Percentiles rank a stretch among this genome's conserved stretches.
phyloP scores from a whole-genome alignment of 2,888 invertebrate species.

The Cataglyphis livida region DNA sequence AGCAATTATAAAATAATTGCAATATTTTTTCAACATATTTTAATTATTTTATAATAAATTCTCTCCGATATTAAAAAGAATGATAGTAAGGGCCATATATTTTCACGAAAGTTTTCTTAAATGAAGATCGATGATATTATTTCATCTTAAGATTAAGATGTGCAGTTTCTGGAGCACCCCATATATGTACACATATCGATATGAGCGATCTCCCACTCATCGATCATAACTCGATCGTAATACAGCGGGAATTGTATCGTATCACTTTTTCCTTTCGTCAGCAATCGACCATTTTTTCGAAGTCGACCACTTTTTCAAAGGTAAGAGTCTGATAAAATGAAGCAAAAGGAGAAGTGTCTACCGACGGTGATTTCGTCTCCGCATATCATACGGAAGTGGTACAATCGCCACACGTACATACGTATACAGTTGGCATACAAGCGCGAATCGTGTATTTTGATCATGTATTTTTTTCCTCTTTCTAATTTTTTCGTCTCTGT shows the following conservation, averaged over 20 bases:
- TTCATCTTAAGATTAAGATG: neutral
- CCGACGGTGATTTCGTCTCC: neutral
- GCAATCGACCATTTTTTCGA: neutral
- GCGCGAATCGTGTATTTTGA: slow-evolving; percentile 23
- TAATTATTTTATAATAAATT: neutral
- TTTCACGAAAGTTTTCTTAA: neutral
- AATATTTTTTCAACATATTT: neutral
- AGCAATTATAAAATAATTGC: neutral
- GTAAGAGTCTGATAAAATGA: slow-evolving; percentile 21
- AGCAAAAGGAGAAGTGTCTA: slow-evolving; percentile 26
- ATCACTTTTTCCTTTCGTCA: neutral
- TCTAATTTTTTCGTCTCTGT: neutral
- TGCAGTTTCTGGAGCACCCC: neutral
- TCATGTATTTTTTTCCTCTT: neutral
- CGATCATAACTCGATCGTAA: slow-evolving; percentile 2
- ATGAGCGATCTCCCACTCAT: slow-evolving; percentile 9
- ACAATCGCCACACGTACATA: slow-evolving; percentile 22
- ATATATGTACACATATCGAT: slow-evolving; percentile 13
- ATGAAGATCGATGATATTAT: neutral
- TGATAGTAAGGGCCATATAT: neutral
- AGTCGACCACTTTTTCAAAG: neutral
- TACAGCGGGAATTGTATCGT: slow-evolving; percentile 10
- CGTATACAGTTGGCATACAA: slow-evolving; percentile 29
- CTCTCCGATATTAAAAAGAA: neutral
- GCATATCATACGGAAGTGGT: slow-evolving; percentile 16